Percentiles rank a stretch among this genome's conserved stretches.
phyloP scores from a whole-genome alignment of 1,140 invertebrate species.

The Brachionus rubens region DNA sequence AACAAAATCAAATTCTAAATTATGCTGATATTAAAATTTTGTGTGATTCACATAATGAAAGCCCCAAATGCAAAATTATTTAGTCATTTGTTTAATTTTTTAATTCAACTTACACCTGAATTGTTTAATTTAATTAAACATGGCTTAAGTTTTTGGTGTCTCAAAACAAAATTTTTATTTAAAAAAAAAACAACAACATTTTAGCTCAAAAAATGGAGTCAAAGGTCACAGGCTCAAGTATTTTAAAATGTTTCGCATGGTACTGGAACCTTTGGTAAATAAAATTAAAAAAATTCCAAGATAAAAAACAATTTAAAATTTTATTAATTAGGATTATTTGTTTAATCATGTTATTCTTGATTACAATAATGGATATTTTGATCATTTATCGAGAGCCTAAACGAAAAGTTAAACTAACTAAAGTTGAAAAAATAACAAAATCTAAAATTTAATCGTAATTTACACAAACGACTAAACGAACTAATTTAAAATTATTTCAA shows the following conservation, averaged over 20 bases:
- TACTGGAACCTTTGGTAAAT: constrained; percentile 33
- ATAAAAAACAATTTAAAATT: background rate
- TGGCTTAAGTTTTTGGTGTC: no score
- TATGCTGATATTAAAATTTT: no score
- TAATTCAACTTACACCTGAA: background rate
- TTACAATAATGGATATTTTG: background rate
- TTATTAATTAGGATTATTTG: background rate
- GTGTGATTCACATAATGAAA: no score
- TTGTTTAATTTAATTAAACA: no score
- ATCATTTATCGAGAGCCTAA: background rate
- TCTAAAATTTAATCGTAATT: no score
- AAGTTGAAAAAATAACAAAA: no score
- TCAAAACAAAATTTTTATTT: no score
- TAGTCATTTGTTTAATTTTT: background rate
- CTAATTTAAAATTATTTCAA: no score
- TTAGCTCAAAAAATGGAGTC: no score
- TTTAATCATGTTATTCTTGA: background rate
- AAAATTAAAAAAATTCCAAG: background rate
- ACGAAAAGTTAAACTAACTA: background rate
- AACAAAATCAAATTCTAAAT: no score
- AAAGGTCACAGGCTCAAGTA: background rate
- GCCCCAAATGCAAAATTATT: background rate
- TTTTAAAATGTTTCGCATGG: background rate
- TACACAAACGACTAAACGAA: no score
- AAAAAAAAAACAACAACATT: no score